A percentile compares a stretch with the other conserved stretches of the same genome.
Conservation (phyloP, 2,797 vertebrate species). For the Enoplosus armatus region DNA sequence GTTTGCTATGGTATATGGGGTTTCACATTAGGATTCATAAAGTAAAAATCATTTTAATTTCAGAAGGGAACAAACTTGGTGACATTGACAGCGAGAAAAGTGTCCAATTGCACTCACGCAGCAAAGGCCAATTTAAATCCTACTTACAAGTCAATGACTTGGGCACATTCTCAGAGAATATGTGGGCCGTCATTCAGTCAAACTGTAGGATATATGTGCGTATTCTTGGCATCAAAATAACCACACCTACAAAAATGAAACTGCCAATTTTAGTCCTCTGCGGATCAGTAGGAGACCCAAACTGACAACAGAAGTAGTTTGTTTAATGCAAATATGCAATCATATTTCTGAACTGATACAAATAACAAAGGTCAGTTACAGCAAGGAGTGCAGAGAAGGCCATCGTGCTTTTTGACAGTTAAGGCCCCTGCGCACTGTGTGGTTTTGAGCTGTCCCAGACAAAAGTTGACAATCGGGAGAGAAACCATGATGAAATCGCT, state of each 20-base stretch:
- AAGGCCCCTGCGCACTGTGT: background rate
- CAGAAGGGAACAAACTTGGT: background rate
- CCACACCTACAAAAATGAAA: background rate
- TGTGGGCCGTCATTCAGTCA: background rate
- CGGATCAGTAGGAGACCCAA: background rate
- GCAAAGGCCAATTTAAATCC: background rate
- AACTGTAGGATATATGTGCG: background rate
- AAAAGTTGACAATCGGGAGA: background rate
- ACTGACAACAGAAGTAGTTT: background rate
- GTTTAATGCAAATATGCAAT: background rate
- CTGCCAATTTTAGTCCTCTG: background rate
- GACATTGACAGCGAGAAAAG: background rate
- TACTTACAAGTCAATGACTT: background rate
- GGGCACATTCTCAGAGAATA: background rate
- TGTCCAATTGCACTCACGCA: background rate
- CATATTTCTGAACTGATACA: background rate
- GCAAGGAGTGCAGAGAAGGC: no score
- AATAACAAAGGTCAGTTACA: background rate
- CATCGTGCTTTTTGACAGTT: background rate
- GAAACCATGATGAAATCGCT: background rate
- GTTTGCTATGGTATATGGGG: background rate
- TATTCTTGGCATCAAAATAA: background rate
- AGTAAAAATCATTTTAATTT: background rate
- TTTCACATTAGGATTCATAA: background rate
- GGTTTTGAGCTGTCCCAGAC: background rate